Evolutionary conservation across 1,140 invertebrate genomes (phyloP).

Genomic region (Drosophila athabasca): DNA sequence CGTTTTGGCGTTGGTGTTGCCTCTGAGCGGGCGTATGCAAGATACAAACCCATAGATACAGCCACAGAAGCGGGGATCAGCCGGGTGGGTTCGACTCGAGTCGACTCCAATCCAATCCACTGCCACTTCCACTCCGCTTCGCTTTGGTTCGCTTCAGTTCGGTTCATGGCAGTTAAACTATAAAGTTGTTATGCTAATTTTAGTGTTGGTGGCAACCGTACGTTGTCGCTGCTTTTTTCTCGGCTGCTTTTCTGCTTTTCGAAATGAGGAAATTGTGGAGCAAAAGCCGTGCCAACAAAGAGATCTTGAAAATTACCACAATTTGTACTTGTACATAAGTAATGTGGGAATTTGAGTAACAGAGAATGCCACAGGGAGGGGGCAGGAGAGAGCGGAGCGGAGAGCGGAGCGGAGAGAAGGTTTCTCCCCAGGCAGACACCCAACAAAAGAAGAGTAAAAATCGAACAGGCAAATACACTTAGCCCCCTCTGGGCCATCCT

Average conservation of each 20-base stretch:
- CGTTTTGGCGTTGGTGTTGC: constrained; percentile 25
- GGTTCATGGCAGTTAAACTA: constrained; percentile 78
- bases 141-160: constrained; percentile 28
- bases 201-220: constrained; percentile 69
- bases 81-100: constrained; percentile 6
- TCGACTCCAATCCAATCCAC: constrained; percentile 4
- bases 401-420: neutral
- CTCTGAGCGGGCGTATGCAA: constrained; percentile 38
- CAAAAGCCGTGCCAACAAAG: constrained; percentile 65
- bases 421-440: neutral
- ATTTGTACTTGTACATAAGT: constrained; percentile 82
- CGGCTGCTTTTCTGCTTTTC: constrained; percentile 40
- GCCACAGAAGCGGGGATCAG: constrained; percentile 14
- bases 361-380: neutral
- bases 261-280: constrained; percentile 79
- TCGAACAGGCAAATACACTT: constrained; percentile 77
- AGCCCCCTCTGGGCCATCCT: constrained; percentile 37
- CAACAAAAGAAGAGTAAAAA: constrained; percentile 46
- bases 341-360: constrained; percentile 72
- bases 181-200: constrained; percentile 84
- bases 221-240: constrained; percentile 21
- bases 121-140: neutral
- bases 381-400: neutral
- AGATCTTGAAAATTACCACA: constrained; percentile 81
- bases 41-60: constrained; percentile 78